phyloP scores from a whole-genome alignment of 2,113 vertebrate species.

The Psilopogon haemacephalus region DNA sequence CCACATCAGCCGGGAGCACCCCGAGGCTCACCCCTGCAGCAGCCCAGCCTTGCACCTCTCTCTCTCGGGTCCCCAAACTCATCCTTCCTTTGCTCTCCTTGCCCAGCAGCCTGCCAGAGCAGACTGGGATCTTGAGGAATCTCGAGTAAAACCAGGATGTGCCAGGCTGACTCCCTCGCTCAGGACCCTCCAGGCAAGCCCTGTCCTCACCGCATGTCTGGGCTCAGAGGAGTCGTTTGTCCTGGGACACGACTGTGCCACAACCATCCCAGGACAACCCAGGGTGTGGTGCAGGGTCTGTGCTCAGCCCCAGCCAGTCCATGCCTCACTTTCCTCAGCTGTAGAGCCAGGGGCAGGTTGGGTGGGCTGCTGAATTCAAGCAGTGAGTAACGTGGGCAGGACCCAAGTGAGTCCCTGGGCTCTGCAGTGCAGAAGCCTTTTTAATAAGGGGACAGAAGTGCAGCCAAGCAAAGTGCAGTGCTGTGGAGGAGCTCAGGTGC shows the following conservation, averaged over 20 bases:
- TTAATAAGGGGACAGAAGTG: background rate
- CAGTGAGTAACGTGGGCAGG: background rate
- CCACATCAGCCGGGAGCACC: background rate
- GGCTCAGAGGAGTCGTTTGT: background rate
- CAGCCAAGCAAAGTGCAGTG: background rate
- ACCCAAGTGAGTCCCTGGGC: background rate
- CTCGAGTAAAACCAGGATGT: background rate
- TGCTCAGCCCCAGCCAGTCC: background rate
- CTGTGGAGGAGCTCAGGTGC: fast-evolving
- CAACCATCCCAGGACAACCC: background rate
- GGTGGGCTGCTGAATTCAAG: background rate
- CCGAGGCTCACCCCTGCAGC: background rate
- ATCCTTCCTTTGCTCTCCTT: background rate
- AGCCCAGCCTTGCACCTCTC: background rate
- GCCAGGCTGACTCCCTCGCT: fast-evolving
- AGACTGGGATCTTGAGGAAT: background rate
- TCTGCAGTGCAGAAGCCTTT: background rate
- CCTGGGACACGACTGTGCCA: background rate
- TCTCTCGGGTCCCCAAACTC: background rate
- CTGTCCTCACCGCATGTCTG: fast-evolving
- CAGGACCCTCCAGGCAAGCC: background rate
- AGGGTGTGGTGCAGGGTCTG: background rate
- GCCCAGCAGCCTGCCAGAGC: background rate
- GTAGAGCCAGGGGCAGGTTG: background rate
- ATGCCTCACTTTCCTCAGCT: background rate